Evolutionary conservation across 2,888 invertebrate genomes (phyloP), one percentile per base, ranked within the genome.

Genomic region (Synanthedon andrenaeformis): DNA sequence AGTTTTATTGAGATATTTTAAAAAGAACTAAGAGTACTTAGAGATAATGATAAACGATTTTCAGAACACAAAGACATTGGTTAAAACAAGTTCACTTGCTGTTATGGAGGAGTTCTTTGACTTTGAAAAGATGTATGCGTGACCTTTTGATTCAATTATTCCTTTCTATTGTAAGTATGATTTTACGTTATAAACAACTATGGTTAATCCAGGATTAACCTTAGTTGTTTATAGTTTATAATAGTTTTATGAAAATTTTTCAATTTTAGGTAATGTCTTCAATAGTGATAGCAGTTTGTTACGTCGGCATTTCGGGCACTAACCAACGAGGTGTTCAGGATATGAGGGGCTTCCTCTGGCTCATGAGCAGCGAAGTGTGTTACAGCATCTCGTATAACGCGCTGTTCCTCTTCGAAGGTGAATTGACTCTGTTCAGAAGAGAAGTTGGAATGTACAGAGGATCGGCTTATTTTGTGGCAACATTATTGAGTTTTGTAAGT

Each of bases 21-120:
- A 14, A 45, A 13, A 11, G 0, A 45, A 13, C 45, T 45, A 12
- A 13, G 45, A 45, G 4, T 12, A 45, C 45, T 12, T 45, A 45
- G 45, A 65, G 13, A 57, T 74, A 62, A 59, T 56, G 19, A 49
- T 45, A 8, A 48, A 51, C 55, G 41, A 51, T 52, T 70, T 68
- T 49, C 62, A 85, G 85, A 17, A 62, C 57, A 49, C 72, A 70
- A 70, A 76, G 77, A 70, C 82, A 74, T 52, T 90, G 90, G 85
- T 76, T 89, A 6, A 89, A 83, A 42, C 93, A 94, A 80, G 82
- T 94, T 1, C 72, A 87, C 41, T 89, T 92, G 75, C 76, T 95
- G n/a, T 63, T 91, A 4, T 92, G 92, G 92, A 80, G 95, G 56
- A 85, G 89, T 4, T 89, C 89, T 28, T 67, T 92, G 19, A 90